phyloP scores from a whole-genome alignment of 2,888 invertebrate genomes.

The Artemia sp. region DNA sequence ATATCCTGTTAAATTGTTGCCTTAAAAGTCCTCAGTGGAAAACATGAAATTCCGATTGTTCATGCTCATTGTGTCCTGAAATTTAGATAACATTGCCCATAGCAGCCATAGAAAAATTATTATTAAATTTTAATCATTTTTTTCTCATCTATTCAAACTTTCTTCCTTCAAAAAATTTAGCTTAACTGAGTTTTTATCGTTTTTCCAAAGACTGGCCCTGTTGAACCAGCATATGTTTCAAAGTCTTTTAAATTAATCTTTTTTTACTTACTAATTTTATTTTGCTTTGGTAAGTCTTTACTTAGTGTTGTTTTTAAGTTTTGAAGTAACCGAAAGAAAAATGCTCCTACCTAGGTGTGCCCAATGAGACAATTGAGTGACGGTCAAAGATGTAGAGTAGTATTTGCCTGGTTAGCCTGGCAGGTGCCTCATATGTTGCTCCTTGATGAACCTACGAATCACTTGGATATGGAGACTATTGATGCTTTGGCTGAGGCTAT shows the following conservation, averaged over 20 bases:
- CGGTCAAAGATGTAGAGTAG: conserved; percentile 93
- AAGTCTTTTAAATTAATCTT: background rate
- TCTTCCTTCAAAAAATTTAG: too few relatives aligned
- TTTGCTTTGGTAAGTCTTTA: background rate
- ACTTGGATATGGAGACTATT: conserved; percentile 93
- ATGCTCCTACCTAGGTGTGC: conserved; percentile 45
- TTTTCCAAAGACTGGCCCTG: background rate
- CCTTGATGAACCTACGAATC: conserved; percentile 72
- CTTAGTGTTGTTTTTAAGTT: background rate
- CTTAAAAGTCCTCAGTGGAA: too few relatives aligned
- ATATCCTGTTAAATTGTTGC: too few relatives aligned
- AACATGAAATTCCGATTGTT: too few relatives aligned
- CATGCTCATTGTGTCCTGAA: too few relatives aligned
- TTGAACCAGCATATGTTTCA: background rate
- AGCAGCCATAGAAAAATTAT: too few relatives aligned
- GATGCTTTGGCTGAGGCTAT: conserved; percentile 95
- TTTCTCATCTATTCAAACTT: too few relatives aligned
- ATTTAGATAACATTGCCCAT: too few relatives aligned
- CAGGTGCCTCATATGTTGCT: conserved; percentile 82
- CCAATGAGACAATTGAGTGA: conserved; percentile 88
- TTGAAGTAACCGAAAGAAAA: background rate
- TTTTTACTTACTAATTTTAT: background rate
- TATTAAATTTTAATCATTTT: too few relatives aligned
- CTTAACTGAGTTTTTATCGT: too few relatives aligned
- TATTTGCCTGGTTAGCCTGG: conserved; percentile 97